Conservation (phyloP, 2,888 invertebrate species). For the Hedychridium roseum region DNA sequence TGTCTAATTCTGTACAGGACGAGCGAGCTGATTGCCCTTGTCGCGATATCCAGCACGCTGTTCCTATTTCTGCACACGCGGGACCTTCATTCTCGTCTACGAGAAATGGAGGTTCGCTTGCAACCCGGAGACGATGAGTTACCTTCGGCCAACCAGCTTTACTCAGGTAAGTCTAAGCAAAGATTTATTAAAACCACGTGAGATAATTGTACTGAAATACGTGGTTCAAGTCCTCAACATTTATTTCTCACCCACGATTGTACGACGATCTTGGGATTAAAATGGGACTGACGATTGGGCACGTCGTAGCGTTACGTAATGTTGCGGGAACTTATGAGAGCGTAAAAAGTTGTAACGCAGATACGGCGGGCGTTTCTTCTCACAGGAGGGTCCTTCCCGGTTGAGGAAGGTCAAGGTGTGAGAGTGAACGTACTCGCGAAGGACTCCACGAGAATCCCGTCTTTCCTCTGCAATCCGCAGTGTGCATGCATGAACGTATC, state of each 20-base stretch:
- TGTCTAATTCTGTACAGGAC: slow-evolving; percentile 72
- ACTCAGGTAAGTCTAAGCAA: slow-evolving; percentile 63
- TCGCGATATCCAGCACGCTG: slow-evolving; percentile 83
- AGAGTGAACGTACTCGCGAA: slow-evolving; percentile 40
- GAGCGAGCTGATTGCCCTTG: slow-evolving; percentile 82
- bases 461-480: neutral
- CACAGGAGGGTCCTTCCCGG: too few relatives aligned
- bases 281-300: too few relatives aligned
- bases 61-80: slow-evolving; percentile 87
- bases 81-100: slow-evolving; percentile 80
- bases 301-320: too few relatives aligned
- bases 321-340: too few relatives aligned
- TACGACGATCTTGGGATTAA: too few relatives aligned
- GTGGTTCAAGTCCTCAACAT: too few relatives aligned
- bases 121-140: slow-evolving; percentile 71
- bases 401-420: slow-evolving; percentile 50
- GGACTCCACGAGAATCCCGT: slow-evolving; percentile 8
- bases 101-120: slow-evolving; percentile 81
- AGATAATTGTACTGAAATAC: too few relatives aligned
- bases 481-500: slow-evolving; percentile 3
- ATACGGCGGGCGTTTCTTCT: too few relatives aligned
- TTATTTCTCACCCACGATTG: too few relatives aligned
- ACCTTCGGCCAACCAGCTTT: slow-evolving; percentile 65
- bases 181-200: neutral
- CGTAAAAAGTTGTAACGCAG: too few relatives aligned